Conservation (phyloP, 1,140 invertebrate genomes). For the Matsumurasca onukii region DNA sequence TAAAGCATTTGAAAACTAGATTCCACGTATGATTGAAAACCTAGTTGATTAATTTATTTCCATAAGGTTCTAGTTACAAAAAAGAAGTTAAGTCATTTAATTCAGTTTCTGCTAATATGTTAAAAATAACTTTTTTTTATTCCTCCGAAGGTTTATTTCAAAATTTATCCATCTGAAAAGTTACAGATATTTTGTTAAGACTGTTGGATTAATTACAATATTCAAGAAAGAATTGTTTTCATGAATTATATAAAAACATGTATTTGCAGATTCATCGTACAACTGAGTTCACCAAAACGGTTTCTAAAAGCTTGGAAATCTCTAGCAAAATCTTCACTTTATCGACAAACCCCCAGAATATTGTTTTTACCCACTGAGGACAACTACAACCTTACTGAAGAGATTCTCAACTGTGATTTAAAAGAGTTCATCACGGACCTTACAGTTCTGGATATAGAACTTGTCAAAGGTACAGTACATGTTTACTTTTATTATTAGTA, state of each 20-base stretch:
- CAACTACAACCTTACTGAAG: neutral
- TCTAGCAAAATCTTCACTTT: neutral
- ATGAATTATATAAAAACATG: neutral
- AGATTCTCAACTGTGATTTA: neutral
- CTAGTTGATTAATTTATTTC: too few species aligned
- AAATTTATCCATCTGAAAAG: neutral
- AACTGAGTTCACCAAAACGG: neutral
- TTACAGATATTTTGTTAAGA: neutral
- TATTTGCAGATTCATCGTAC: slow-evolving; percentile 3
- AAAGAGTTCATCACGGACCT: neutral
- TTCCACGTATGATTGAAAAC: too few species aligned
- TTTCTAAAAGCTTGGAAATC: slow-evolving; percentile 4
- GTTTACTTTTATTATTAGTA: neutral
- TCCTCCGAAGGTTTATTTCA: neutral
- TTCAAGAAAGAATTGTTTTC: neutral
- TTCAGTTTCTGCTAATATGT: too few species aligned
- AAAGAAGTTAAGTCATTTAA: too few species aligned
- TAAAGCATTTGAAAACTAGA: too few species aligned
- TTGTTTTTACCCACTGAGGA: neutral
- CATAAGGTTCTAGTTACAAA: too few species aligned
- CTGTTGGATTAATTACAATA: neutral
- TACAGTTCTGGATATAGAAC: neutral
- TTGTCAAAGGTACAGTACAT: neutral
- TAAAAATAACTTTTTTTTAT: neutral
- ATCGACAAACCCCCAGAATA: slow-evolving; percentile 2